Base-by-base conservation (phyloP, 1,140 invertebrate genomes). In the Harpegnathos saltator region DNA sequence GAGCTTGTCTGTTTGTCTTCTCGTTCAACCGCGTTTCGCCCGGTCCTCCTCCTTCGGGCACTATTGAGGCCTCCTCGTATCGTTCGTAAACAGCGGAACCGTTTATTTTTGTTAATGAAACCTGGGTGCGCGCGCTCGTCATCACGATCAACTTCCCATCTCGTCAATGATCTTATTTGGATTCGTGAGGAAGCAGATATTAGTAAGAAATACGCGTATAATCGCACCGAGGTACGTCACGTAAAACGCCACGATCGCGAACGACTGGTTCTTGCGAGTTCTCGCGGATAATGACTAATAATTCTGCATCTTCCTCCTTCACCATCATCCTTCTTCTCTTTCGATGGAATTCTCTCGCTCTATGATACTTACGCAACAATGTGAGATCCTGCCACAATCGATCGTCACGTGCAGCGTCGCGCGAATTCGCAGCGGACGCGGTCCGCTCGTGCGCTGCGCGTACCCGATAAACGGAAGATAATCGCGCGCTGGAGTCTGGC, bases 1-100 rank as follows among this genome's bases (percentile, higher is more conserved):
- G 52, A 80, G 33, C 52, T 80, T 19, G 65, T 69, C 75, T 80
- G 65, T 69, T 80, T 80, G 66, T 69, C 75, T 71, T 58, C 29
- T 68, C 62, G 29, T 77, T 77, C 62, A 50, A 63, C 38, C 22
- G 48, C 9, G 15, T 14, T 33, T 54, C 56, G 54, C 33, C 33
- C 52, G 33, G 52, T 59, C 52, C 65, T 52, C 15, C 17, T 15
- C 50, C 63, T 65, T 4, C 1, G 24, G 19, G n/a, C 19, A 29
- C 26, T 29, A 77, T 66, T 66, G 15, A 63, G 14, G 17, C 52
- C 66, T 56, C 14, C 54, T 19, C 1, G 66, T 68, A 66, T 12
- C 26, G 44, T 33, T 54, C 19, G n/a, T 48, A 15, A 65, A 29
- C 58, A 22, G n/a, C 59, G 44, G 33, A n/a, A 56, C 33, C 12